phyloP scores from a whole-genome alignment of 2,113 vertebrate genomes.

The Carettochelys insculpta region DNA sequence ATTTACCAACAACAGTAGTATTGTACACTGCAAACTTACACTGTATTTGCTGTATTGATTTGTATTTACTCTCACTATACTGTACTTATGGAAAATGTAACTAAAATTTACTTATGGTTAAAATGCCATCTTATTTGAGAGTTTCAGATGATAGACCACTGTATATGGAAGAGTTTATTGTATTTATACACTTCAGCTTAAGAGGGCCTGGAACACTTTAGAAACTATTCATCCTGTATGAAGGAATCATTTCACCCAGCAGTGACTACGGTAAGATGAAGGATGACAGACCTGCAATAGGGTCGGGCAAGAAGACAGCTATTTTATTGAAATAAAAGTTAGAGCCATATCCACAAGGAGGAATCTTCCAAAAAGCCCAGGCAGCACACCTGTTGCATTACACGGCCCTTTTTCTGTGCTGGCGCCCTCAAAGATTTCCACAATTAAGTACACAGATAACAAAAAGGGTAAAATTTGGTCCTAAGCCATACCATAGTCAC shows the following conservation, averaged over 20 bases:
- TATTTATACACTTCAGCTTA: not conserved
- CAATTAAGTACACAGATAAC: slow-evolving; percentile 8
- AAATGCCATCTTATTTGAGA: no score
- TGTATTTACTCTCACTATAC: no score
- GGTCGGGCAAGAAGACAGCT: not conserved
- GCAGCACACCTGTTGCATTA: not conserved
- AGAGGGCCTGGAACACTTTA: not conserved
- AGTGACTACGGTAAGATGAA: not conserved
- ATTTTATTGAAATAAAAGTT: not conserved
- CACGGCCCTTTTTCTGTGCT: not conserved
- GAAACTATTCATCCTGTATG: not conserved
- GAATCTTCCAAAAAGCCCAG: not conserved
- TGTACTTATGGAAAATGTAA: no score
- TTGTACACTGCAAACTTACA: no score
- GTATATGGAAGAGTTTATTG: no score
- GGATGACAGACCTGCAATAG: not conserved
- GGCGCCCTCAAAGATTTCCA: not conserved
- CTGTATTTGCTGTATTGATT: no score
- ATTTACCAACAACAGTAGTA: no score
- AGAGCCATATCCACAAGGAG: not conserved
- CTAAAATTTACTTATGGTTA: no score
- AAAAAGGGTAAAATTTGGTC: slow-evolving; percentile 22
- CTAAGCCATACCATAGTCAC: not conserved
- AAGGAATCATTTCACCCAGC: not conserved
- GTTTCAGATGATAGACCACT: no score